A percentile compares a stretch with the other conserved stretches of the same genome.
phyloP scores from a whole-genome alignment of 2,888 invertebrate genomes.

The Deroplatys truncata region DNA sequence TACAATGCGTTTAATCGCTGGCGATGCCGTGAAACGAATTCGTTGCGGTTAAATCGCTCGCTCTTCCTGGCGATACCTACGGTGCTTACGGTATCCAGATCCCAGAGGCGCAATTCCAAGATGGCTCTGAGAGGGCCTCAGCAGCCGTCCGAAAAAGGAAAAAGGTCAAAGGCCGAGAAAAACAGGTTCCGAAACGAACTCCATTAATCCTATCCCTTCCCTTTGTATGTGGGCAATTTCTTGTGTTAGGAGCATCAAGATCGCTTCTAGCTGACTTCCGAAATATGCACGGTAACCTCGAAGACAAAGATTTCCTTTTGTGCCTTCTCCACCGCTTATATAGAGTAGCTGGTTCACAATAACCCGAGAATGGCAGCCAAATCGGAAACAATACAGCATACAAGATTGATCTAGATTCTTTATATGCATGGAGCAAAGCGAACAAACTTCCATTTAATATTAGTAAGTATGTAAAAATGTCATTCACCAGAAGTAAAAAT shows the following conservation, averaged over 20 bases:
- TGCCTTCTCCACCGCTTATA: no score
- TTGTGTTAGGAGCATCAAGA: background rate
- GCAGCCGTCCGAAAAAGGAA: background rate
- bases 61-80: background rate
- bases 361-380: no score
- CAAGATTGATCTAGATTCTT: no score
- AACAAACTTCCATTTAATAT: no score
- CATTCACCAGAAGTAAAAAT: no score
- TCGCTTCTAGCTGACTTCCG: no score
- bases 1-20: background rate
- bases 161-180: background rate
- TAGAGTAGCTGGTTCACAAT: no score
- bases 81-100: background rate
- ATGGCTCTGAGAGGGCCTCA: background rate
- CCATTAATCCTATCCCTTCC: background rate
- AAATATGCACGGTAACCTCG: no score
- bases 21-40: background rate
- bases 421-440: no score
- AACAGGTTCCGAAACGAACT: background rate
- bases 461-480: no score
- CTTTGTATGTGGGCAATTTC: background rate
- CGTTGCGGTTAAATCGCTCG: background rate
- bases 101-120: background rate
- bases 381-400: no score
- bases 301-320: no score